Conservation (phyloP, 2,888 invertebrate species). For the Drosophila phalerata region DNA sequence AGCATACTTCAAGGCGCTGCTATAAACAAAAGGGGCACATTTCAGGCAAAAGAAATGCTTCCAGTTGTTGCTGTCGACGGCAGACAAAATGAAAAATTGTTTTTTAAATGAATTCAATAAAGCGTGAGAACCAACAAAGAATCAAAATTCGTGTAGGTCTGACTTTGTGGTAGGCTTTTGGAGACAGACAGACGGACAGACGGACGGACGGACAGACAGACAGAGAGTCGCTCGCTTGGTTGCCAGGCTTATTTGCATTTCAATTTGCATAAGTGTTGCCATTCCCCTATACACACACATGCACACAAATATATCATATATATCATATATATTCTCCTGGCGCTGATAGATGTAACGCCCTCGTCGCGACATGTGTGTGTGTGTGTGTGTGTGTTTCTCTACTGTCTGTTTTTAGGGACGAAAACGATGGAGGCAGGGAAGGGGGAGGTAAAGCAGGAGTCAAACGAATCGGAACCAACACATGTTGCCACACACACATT, state of each 20-base stretch:
- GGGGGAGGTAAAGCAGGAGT: conserved; percentile 13
- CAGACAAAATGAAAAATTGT: conserved; percentile 73
- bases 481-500: conserved; percentile 67
- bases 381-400: conserved; percentile 17
- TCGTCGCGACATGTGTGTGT: conserved; percentile 34
- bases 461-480: conserved; percentile 68
- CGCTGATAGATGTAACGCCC: conserved; percentile 54
- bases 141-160: conserved; percentile 33
- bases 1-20: conserved; percentile 20
- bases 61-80: conserved; percentile 15
- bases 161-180: conserved; percentile 29
- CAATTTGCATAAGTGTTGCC: conserved; percentile 80
- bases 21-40: conserved; percentile 36
- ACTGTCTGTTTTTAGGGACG: not conserved
- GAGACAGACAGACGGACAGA: conserved; percentile 15
- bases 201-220: conserved; percentile 14
- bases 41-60: conserved; percentile 25
- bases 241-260: conserved; percentile 75
- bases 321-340: conserved; percentile 25
- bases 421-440: too few relatives aligned
- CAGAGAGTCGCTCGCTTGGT: conserved; percentile 11
- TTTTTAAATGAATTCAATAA: conserved; percentile 82
- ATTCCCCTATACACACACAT: conserved; percentile 23
- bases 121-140: conserved; percentile 63
- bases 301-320: conserved; percentile 18